Evolutionary conservation across 2,797 vertebrate species (phyloP), one percentile per base, ranked within the genome.

Genomic region (Percopsis omiscomaycus): DNA sequence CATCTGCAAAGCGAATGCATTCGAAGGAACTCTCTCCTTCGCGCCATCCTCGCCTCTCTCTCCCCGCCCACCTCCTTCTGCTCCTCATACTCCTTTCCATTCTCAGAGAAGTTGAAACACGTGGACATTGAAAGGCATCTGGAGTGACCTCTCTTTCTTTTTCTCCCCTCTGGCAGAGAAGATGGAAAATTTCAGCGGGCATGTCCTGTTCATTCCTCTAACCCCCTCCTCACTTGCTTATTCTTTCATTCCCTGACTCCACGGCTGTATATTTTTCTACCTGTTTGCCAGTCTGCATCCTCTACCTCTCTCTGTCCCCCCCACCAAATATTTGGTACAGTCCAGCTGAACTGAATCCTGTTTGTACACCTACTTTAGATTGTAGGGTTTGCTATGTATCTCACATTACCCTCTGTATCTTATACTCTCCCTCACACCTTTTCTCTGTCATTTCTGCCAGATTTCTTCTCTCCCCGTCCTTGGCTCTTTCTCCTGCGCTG

Each of bases 131-230:
- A 82, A 69, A 64, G n/a, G 72, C 86, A 86, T 88, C 83, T 88
- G 84, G 78, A 75, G 71, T 68, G 64, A 69, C 76, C 77, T 72
- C 55, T 44, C 67, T 80, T 75, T 71, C 53, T 16, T 32, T 66
- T 66, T 78, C 77, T 64, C 51, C 28, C 81, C 69, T 78, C 80
- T 91, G 85, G 85, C 86, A 89, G 73, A 81, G 75, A 76, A 74
- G 27, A 29, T 86, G 83, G 87, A 89, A 89, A 84, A 73, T 82
- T 75, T 85, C 78, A 83, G 79, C 74, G 84, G 85, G 82, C 83
- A 86, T 83, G 76, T 85, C 78, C 69, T 79, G 78, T 84, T 89
- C 82, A 85, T 80, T 86, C 75, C 70, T 83, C 56, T 46, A 42
- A 49, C 51, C 47, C 15, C 37, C 57, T 22, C 16, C 52, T 67